Evolutionary conservation across 2,888 invertebrate species (phyloP), one percentile per base, ranked within the genome.

Genomic region (Tolmerus cingulatus): DNA sequence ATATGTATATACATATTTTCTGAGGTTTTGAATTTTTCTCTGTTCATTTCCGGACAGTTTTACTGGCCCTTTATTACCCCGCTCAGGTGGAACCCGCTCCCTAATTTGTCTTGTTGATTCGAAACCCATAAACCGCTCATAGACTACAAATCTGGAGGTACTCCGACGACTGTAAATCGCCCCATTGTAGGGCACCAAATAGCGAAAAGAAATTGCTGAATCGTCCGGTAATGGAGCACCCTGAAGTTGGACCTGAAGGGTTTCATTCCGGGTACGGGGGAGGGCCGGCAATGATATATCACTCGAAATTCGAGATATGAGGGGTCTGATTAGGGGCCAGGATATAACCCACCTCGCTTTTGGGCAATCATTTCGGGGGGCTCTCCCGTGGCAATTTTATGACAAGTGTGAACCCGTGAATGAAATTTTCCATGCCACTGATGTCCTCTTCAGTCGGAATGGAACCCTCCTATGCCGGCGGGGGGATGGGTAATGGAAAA

Each of bases 91-190:
- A 78, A 23, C n/a, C n/a, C 14, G 66, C 27, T 40, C 78, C 46
- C 78, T 78, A 78, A 78, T 78, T 78, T 78, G 78, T 78, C 78
- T 40, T 78, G 78, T 78, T 78, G 78, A 78, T 78, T 78, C 23
- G 78, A 78, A 78, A 78, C 8, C 78, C 43, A 40, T 78, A 78
- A 78, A 78, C 78, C 78, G 78, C 46, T 40, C 23, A 78, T 43
- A 40, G 78, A 78, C 78, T 78, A 78, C 78, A 78, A 78, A 78
- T 78, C 78, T 78, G 78, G 23, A 12, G n/a, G 43, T 14, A n/a
- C 37, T 78, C 27, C 23, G 3, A 66, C 46, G 43, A 40, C 43
- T 76, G 76, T 37, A 76, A 76, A 76, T 76, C n/a, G 66, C 27
- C 9, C 23, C 27, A 66, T 66, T 66, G 23, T 66, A 27, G 66